Evolutionary conservation across 2,797 vertebrate genomes (phyloP), one percentile per base, ranked within the genome.

Genomic region (Acrossocheilus wenchowensis): DNA sequence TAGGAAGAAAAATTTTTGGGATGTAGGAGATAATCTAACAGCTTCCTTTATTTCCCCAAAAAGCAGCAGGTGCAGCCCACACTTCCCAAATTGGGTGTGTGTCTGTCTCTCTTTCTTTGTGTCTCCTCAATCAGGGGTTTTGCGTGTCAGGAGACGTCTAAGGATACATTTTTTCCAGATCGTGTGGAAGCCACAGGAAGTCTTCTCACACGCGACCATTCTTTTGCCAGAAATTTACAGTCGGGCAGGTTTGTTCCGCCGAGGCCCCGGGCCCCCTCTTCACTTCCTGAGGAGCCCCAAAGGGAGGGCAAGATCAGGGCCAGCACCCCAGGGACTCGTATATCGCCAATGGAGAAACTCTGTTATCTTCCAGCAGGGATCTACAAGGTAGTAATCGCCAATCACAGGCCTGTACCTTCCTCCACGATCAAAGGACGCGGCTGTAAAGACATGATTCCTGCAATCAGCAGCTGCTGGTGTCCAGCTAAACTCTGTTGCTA

Each of bases 81-180:
- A 54, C 34, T 86, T 77, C 68, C 62, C 78, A 71, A 84, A 66
- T 79, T 50, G 77, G 86, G 62, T 80, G 84, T 88, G 79, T 85
- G 36, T 34, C 60, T 87, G n/a, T 78, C 36, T 30, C 21, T 57
- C 73, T 80, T 75, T 79, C 81, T 85, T 89, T 87, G 88, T 85
- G 84, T 90, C 91, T 90, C 91, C 89, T 82, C 75, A 84, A 88
- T 91, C 89, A 87, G 85, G 62, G 84, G 93, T 94, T 93, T 95
- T 90, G 93, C 93, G 89, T 96, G 95, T 95, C 95, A 93, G 85
- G 90, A 89, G 81, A 92, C 89, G 94, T 95, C 95, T 96, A 94
- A 96, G 95, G 95, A 95, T 95, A 94, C 43, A 85, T 96, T 95
- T 94, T 95, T 95, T 94, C 94, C 93, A 95, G 94, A 94, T 94